phyloP scores from a whole-genome alignment of 37 sponge, comb jelly and placozoan genomes.

The Spongia lamella region DNA sequence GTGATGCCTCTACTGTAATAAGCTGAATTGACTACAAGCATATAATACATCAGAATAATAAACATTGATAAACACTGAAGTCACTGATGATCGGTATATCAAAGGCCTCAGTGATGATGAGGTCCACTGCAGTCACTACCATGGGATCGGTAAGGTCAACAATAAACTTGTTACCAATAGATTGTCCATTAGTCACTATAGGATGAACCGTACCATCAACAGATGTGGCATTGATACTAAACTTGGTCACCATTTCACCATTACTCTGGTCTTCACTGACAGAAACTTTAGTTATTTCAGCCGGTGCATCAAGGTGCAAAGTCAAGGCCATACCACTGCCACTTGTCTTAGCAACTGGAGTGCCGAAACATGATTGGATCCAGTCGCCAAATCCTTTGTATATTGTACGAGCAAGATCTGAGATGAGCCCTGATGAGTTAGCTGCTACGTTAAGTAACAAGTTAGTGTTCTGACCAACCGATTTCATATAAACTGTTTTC shows the following conservation, averaged over 20 bases:
- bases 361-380: slow-evolving; percentile 21
- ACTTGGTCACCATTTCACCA: slow-evolving; percentile 24
- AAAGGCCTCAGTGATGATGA: background rate
- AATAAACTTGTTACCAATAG: slow-evolving; percentile 37
- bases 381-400: slow-evolving; percentile 32
- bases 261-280: slow-evolving; percentile 41
- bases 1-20: too few species aligned
- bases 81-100: background rate
- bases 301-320: background rate
- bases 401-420: background rate
- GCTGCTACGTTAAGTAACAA: slow-evolving; percentile 36
- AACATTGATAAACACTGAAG: background rate
- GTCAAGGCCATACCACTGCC: slow-evolving; percentile 8
- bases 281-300: slow-evolving; percentile 1
- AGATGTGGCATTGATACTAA: background rate
- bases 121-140: background rate
- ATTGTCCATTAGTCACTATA: background rate
- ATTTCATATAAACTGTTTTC: slow-evolving; percentile 28
- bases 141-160: background rate
- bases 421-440: slow-evolving; percentile 27
- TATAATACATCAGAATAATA: too few species aligned
- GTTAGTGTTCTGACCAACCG: slow-evolving; percentile 30
- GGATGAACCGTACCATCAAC: background rate
- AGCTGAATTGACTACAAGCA: too few species aligned
- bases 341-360: background rate